Base-by-base conservation (phyloP, 2,888 invertebrate genomes). In the Megastigmus dorsalis region DNA sequence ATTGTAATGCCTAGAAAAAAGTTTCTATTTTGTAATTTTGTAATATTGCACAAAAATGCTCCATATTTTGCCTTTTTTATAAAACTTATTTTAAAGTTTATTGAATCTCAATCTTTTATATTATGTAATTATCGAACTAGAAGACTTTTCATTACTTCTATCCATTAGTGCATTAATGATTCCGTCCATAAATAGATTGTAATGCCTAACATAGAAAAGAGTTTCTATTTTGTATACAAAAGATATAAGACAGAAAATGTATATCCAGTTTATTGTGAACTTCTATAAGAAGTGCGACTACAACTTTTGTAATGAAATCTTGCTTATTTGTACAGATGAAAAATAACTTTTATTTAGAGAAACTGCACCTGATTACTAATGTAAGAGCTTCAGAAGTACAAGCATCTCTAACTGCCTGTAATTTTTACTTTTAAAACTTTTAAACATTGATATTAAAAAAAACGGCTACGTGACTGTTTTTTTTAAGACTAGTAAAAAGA, bases 141-240 rank as follows among this genome's bases (percentile, higher is more conserved):
- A n/a, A n/a, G n/a, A n/a, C n/a, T n/a, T n/a, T n/a, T n/a, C n/a
- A n/a, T n/a, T n/a, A n/a, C n/a, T n/a, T n/a, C n/a, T n/a, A n/a
- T n/a, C n/a, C n/a, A n/a, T 77, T 68, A 77, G 38, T 57, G 36
- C 67, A 50, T 59, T 75, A 73, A 75, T 13, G 52, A 77, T 69
- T 81, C 79, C 80, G 80, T 82, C 79, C 79, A 80, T 63, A 57
- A 66, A 43, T 76, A 76, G 65, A 70, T 66, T 60, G 33, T 76
- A 69, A 69, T 48, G 59, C 20, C 15, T 68, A 70, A 50, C 43
- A 20, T 74, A 65, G 50, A 23, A 18, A 48, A 68, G 45, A 69
- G 28, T 45, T 48, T 65, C n/a, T 70, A 75, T 75, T 66, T 74
- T 75, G 7, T 75, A 60, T 36, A 65, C n/a, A 43, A 33, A 74